These are phyloP conservation scores for Fundulus diaphanus DNA, from an alignment of 2,797 vertebrate genomes.

Conservation along the genomic window DNA sequence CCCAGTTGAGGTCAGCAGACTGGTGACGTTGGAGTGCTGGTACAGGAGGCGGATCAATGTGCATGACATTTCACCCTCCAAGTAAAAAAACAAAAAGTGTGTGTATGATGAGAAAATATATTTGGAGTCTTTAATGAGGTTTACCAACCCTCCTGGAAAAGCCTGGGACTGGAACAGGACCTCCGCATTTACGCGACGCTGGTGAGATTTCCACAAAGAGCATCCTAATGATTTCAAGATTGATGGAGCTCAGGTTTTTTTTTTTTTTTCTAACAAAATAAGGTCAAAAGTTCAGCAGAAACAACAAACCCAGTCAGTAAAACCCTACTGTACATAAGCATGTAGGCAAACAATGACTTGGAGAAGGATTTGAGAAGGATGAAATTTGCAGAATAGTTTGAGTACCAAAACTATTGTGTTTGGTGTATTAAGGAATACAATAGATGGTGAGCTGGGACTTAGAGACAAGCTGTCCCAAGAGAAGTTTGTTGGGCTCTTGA, in stretches of 20 bases:
- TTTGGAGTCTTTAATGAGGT: background rate
- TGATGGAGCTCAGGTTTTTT: background rate
- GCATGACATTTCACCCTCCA: background rate
- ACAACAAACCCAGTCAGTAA: background rate
- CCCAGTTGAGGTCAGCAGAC: background rate
- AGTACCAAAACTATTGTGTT: too few species aligned
- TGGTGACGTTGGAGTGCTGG: constrained; percentile 24
- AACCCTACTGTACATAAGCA: background rate
- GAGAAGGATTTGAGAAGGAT: background rate
- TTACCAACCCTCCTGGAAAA: constrained; percentile 5
- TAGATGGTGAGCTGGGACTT: too few species aligned
- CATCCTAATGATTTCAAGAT: background rate
- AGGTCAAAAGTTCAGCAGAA: background rate
- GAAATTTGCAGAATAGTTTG: background rate
- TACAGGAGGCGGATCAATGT: constrained; percentile 1
- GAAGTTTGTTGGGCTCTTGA: too few species aligned
- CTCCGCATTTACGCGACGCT: background rate
- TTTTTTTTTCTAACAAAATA: background rate
- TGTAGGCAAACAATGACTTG: background rate
- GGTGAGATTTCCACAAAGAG: background rate
- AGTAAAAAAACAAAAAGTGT: constrained; percentile 29
- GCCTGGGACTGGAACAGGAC: background rate
- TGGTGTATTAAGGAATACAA: too few species aligned
- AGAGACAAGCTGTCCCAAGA: background rate
- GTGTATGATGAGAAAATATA: constrained; percentile 4